These are phyloP conservation scores for Lytechinus pictus DNA, from an alignment of 35 echinoderm and acorn worm species.

Conservation along the genomic window DNA sequence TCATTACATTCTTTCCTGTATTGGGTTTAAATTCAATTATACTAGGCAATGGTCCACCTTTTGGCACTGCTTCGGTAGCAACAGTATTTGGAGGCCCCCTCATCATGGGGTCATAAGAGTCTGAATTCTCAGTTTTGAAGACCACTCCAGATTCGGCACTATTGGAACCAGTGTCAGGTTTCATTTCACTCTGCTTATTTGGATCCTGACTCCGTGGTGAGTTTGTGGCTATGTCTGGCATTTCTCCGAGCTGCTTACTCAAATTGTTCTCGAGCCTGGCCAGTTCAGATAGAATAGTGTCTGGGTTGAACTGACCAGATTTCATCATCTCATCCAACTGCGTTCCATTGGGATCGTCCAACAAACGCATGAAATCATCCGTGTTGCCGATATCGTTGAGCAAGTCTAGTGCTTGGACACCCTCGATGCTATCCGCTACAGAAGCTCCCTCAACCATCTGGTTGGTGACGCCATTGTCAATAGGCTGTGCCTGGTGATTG, in stretches of 20 bases:
- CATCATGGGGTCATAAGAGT: slow-evolving; percentile 71
- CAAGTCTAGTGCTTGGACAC: neutral
- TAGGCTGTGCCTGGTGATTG: neutral
- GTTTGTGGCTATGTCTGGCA: slow-evolving; percentile 23
- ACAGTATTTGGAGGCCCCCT: slow-evolving; percentile 69
- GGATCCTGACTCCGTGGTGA: slow-evolving; percentile 30
- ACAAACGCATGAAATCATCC: slow-evolving; percentile 37
- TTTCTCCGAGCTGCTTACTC: neutral
- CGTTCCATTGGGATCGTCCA: slow-evolving; percentile 19
- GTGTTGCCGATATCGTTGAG: neutral
- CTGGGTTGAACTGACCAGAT: slow-evolving; percentile 10
- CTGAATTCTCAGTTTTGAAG: slow-evolving; percentile 28
- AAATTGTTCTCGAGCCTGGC: slow-evolving; percentile 23
- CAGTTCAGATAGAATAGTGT: neutral
- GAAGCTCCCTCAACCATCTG: neutral
- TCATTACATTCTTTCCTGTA: slow-evolving; percentile 2
- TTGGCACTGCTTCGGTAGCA: slow-evolving; percentile 59
- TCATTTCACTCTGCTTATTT: slow-evolving; percentile 30
- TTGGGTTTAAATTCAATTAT: slow-evolving; percentile 60
- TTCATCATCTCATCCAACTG: slow-evolving; percentile 30
- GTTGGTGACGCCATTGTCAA: neutral
- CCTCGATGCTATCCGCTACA: neutral
- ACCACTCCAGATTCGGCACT: neutral
- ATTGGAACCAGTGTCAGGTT: neutral
- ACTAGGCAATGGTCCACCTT: slow-evolving; percentile 65